Evolutionary conservation across 2,888 invertebrate species (phyloP), one percentile per base, ranked within the genome.

Genomic region (Aricia artaxerxes): DNA sequence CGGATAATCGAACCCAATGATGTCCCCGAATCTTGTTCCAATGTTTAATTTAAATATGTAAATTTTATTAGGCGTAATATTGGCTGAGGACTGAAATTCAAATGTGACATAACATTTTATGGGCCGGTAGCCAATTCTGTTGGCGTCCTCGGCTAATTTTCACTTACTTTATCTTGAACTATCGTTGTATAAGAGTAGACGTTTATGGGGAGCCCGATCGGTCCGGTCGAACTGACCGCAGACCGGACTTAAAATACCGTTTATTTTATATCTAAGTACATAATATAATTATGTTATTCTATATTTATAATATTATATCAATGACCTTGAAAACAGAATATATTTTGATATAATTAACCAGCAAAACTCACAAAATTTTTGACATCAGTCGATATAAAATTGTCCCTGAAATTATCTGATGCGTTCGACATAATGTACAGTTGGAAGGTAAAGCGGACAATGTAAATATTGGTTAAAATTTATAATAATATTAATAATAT

Each of bases 31-130:
- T 92, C 93, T 93, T 94, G 93, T 94, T 92, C 92, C 89, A 89
- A 90, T 90, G 90, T 94, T 93, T 94, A 94, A 94, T 94, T 94
- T 94, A 93, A 94, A 94, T 94, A 94, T 94, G 94, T 92, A 92
- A 94, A 94, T 94, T 94, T 94, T 94, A 94, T 94, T 93, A 93
- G 92, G 90, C 93, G 93, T 94, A 93, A 93, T 92, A 93, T 92
- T 89, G 91, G 88, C 90, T 91, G 92, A 93, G 91, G 91, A 91
- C 90, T 90, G 93, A 94, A 94, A 94, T 94, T 92, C 93, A 94
- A 94, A 94, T 93, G 92, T 91, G 91, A 92, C 93, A 92, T 93
- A 92, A 92, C 91, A 88, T 92, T 94, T 94, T 93, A 93, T 93
- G 91, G 93, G 90, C 90, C 91, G 91, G 93, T 93, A 92, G 92